Evolutionary conservation across 2,113 vertebrate species (phyloP).

Genomic region (Pituophis catenifer): DNA sequence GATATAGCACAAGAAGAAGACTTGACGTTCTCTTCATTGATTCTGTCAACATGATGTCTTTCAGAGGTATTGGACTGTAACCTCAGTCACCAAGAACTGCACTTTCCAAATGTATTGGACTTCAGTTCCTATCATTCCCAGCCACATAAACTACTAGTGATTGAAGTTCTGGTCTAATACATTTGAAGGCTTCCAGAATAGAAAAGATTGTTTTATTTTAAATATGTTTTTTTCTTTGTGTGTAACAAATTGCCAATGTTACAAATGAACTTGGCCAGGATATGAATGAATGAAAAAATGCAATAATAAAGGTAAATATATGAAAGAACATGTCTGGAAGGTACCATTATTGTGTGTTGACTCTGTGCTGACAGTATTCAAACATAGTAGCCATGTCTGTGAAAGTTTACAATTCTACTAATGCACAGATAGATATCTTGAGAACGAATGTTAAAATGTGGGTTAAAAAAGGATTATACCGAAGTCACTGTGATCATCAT

Average conservation of each 20-base stretch:
- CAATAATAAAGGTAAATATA: background rate
- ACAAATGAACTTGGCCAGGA: background rate
- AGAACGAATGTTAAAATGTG: background rate
- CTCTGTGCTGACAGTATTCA: background rate
- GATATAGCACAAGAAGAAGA: no score
- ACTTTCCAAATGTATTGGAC: background rate
- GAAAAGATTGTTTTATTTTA: background rate
- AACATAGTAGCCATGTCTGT: background rate
- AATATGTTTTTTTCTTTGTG: background rate
- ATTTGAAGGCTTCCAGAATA: background rate
- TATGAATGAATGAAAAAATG: background rate
- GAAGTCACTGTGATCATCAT: background rate
- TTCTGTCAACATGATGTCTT: background rate
- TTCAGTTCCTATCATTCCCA: background rate
- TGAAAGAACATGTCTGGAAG: background rate
- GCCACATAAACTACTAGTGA: background rate
- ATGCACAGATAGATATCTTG: background rate
- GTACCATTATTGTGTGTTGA: background rate
- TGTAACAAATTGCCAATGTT: background rate
- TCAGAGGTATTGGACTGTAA: background rate
- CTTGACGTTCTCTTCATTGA: background rate
- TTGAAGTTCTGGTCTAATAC: background rate
- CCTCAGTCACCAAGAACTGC: background rate
- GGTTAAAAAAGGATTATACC: background rate
- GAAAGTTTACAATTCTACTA: background rate